Conservation (phyloP, 1,140 invertebrate genomes). For the Hermetia illucens region DNA sequence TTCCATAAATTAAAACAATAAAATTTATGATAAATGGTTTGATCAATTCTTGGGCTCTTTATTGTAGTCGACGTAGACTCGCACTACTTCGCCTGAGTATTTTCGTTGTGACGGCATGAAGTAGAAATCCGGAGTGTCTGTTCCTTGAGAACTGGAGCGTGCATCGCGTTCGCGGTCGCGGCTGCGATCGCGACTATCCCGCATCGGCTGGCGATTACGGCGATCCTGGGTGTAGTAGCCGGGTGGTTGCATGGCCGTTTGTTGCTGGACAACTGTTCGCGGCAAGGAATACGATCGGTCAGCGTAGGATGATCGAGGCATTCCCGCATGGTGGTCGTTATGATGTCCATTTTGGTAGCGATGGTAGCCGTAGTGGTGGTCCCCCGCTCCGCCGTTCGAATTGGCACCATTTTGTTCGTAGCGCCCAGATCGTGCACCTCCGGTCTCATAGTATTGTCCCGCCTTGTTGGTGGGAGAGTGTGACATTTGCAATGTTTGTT, state of each 20-base stretch:
- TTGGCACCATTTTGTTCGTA: conserved; percentile 4
- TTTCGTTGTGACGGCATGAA: conserved; percentile 89
- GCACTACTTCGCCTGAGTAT: conserved; percentile 83
- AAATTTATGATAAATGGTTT: no score
- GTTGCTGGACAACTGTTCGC: conserved; percentile 23
- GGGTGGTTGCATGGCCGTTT: conserved; percentile 27
- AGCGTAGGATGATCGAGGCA: conserved; percentile 29
- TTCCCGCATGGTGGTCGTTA: conserved; percentile 24
- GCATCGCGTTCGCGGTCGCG: conserved; percentile 15
- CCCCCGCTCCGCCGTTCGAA: no score
- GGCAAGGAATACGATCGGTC: conserved; percentile 27
- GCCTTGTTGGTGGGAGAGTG: conserved; percentile 29
- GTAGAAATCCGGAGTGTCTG: conserved; percentile 71
- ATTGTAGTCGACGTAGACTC: conserved; percentile 77
- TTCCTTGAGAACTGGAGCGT: conserved; percentile 17
- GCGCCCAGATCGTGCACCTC: background rate
- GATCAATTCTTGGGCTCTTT: conserved; percentile 37
- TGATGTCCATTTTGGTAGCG: conserved; percentile 6
- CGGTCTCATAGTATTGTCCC: conserved; percentile 25
- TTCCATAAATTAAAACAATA: no score
- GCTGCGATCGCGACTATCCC: conserved; percentile 31
- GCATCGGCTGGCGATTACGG: conserved; percentile 14
- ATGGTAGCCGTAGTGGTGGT: conserved; percentile 4
- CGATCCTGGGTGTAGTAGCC: conserved; percentile 34
- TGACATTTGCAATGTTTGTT: conserved; percentile 29